Base-by-base conservation (phyloP, 2,113 vertebrate species). In the Rissa tridactyla region DNA sequence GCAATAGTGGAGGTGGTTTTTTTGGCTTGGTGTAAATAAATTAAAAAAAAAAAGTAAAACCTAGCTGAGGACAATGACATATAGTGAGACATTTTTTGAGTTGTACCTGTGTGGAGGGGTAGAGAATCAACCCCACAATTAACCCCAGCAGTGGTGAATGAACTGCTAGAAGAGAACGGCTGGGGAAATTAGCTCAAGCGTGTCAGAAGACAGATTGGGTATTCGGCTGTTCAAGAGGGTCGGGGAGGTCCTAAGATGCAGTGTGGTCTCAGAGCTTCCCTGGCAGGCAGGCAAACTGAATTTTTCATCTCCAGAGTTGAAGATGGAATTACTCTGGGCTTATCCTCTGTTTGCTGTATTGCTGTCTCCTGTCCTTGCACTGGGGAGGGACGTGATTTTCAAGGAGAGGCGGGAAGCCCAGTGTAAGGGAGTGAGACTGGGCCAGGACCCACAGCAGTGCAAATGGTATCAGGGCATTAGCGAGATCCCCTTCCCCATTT, bases 401-500 rank as follows among this genome's bases (percentile, higher is more conserved):
- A 58, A 54, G 64, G 52, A 30, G n/a, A 55, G 18, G 29, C n/a
- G 20, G 54, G 36, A 70, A 83, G 27, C 21, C 51, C 27, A 64
- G 17, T 6, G 5, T 4, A 29, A 71, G 6, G 21, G 5, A 57
- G 18, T 65, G 57, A 77, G 75, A 29, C 40, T 26, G 21, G 32
- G 18, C 10, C 38, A 49, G 52, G 40, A 42, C 18, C 27, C 3
- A 9, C 34, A 47, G 58, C 22, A 44, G 13, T 14, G 60, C 18
- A 60, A 57, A 29, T 0, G 2, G 15, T 11, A 4, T 5, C 29
- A 40, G 17, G 27, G 32, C 9, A 4, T 23, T 40, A 36, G 46
- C 0, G 8, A 51, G 26, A 27, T 27, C 7, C 12, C 55, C 62
- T 40, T 44, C 19, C 30, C 42, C 14, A 8, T 62, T 20, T 68